Evolutionary conservation across 2,113 vertebrate species (phyloP).

Genomic region (Macrotis lagotis): DNA sequence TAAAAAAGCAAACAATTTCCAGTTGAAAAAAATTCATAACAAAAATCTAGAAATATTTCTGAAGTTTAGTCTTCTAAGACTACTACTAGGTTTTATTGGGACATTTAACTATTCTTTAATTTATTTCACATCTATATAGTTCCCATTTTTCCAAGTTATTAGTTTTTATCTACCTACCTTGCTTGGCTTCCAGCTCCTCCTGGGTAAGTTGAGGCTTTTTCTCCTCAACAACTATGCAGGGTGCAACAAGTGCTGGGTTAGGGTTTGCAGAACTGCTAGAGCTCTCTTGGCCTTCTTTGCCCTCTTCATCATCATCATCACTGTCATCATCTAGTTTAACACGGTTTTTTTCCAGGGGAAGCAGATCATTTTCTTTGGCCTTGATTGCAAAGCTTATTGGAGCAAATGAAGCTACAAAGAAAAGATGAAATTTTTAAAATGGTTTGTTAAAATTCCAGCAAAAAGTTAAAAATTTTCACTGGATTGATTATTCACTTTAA

Average conservation of each 20-base stretch:
- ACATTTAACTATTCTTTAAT: background rate
- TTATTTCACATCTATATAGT: background rate
- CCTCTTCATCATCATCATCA: slow-evolving; percentile 89
- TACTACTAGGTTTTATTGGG: background rate
- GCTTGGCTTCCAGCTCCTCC: slow-evolving; percentile 97
- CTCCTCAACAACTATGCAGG: slow-evolving; percentile 86
- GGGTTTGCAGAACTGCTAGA: slow-evolving; percentile 74
- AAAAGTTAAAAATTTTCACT: background rate
- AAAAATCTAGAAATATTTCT: background rate
- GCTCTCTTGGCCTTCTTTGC: slow-evolving; percentile 86
- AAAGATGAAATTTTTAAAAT: slow-evolving; percentile 58
- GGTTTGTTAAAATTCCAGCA: slow-evolving; percentile 6
- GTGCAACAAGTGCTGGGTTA: slow-evolving; percentile 68
- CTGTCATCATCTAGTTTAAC: slow-evolving; percentile 97
- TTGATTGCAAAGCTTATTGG: slow-evolving; percentile 99
- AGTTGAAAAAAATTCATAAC: background rate
- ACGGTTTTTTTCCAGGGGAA: slow-evolving; percentile 97
- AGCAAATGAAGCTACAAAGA: slow-evolving; percentile 91
- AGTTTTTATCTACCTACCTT: slow-evolving; percentile 87
- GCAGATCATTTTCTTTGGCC: slow-evolving; percentile 95
- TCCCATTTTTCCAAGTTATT: slow-evolving; percentile 37
- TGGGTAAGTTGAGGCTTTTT: slow-evolving; percentile 92
- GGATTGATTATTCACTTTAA: background rate
- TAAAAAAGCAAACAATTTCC: background rate
- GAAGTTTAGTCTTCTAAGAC: background rate